phyloP scores from a whole-genome alignment of 2,797 vertebrate species.

The Cuniculus paca region DNA sequence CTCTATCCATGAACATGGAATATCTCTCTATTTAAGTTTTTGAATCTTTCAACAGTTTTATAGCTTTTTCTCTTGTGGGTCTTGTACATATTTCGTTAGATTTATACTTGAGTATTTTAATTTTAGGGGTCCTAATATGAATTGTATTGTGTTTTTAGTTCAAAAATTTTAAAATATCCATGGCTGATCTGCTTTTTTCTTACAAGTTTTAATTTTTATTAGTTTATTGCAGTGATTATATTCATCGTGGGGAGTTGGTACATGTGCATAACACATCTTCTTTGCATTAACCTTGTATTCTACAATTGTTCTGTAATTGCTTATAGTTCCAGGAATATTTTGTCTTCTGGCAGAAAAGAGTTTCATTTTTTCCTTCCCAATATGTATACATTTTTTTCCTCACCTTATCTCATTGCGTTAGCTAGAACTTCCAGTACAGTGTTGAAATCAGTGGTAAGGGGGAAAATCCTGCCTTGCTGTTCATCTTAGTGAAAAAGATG shows the following conservation, averaged over 20 bases:
- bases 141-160: background rate
- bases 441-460: background rate
- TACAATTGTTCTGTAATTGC: background rate
- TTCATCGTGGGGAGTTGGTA: background rate
- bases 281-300: background rate
- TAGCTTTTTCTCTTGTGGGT: background rate
- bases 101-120: background rate
- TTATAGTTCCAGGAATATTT: background rate
- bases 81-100: background rate
- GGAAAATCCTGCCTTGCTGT: background rate
- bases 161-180: background rate
- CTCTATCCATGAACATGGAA: background rate
- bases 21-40: background rate
- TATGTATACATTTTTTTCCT: background rate
- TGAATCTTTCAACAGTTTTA: background rate
- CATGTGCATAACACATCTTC: background rate
- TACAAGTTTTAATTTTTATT: background rate
- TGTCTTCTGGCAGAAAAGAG: background rate
- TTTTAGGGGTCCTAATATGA: background rate
- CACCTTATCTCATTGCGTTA: background rate
- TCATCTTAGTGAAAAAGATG: background rate
- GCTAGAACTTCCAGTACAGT: background rate
- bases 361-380: background rate
- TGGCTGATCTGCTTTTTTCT: background rate
- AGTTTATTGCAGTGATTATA: background rate